phyloP scores from a whole-genome alignment of 2,888 invertebrate genomes.

The Cabera pusaria region DNA sequence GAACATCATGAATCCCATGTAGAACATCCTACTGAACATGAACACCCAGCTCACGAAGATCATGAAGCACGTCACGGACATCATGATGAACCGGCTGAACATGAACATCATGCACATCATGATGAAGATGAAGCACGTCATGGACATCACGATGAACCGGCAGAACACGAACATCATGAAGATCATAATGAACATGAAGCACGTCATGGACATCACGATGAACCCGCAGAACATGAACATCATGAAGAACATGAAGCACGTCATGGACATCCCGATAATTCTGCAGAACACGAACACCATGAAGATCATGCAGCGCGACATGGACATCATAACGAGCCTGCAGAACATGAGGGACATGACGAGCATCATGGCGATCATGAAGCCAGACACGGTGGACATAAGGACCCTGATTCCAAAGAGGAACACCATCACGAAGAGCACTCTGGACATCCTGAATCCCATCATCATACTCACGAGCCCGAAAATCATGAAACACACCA shows the following conservation, averaged over 20 bases:
- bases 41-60: neutral
- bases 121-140: neutral
- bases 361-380: constrained; percentile 3
- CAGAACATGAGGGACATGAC: constrained; percentile 2
- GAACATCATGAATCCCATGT: constrained; percentile 14
- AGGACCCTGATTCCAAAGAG: constrained; percentile 5
- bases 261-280: constrained; percentile 2
- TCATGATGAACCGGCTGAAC: constrained; percentile 3
- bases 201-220: constrained; percentile 1
- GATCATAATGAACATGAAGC: constrained; percentile 4
- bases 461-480: neutral
- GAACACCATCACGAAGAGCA: neutral
- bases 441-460: neutral
- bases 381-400: constrained; percentile 1
- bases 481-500: constrained; percentile 3
- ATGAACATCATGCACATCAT: constrained; percentile 3
- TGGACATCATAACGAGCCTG: neutral
- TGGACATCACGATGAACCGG: neutral
- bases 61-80: constrained; percentile 3
- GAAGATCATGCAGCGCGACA: constrained; percentile 9
- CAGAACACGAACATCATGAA: constrained; percentile 6
- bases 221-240: constrained; percentile 1
- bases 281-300: constrained; percentile 3
- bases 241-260: constrained; percentile 11
- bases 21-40: constrained; percentile 1